A percentile compares a stretch with the other conserved stretches of the same genome.
Evolutionary conservation across 92 coral and sea anemone species (phyloP).

Genomic region (Hydrozoanthus gracilis): DNA sequence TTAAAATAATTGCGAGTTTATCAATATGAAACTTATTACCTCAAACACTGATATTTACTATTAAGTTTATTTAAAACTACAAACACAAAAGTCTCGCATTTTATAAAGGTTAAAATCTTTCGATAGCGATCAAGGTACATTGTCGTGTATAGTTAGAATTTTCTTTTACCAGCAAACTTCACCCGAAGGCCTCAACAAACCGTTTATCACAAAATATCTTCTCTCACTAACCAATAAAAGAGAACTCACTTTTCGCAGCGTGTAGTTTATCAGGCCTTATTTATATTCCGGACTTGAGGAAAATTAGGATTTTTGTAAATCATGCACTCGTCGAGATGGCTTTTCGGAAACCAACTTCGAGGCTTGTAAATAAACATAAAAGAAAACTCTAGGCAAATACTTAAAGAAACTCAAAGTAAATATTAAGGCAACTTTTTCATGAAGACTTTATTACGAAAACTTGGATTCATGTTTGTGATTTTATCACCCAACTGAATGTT

Average conservation of each 20-base stretch:
- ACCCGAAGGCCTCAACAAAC: too few relatives aligned
- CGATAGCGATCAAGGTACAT: too few relatives aligned
- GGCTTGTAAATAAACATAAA: too few relatives aligned
- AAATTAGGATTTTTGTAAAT: slow-evolving; percentile 14
- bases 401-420: not conserved
- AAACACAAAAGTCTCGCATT: too few relatives aligned
- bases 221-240: not conserved
- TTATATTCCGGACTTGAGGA: slow-evolving; percentile 1
- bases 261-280: slow-evolving; percentile 10
- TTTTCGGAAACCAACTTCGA: not conserved
- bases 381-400: not conserved
- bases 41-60: too few relatives aligned
- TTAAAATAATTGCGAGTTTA: too few relatives aligned
- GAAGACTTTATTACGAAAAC: not conserved
- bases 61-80: too few relatives aligned
- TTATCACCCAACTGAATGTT: not conserved
- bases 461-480: slow-evolving; percentile 19
- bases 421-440: not conserved
- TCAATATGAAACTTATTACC: too few relatives aligned
- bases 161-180: too few relatives aligned
- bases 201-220: not conserved
- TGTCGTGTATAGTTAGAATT: too few relatives aligned
- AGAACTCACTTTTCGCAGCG: not conserved
- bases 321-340: not conserved
- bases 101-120: too few relatives aligned